phyloP scores from a whole-genome alignment of 2,888 invertebrate species.

The Stictocephala bisonia region DNA sequence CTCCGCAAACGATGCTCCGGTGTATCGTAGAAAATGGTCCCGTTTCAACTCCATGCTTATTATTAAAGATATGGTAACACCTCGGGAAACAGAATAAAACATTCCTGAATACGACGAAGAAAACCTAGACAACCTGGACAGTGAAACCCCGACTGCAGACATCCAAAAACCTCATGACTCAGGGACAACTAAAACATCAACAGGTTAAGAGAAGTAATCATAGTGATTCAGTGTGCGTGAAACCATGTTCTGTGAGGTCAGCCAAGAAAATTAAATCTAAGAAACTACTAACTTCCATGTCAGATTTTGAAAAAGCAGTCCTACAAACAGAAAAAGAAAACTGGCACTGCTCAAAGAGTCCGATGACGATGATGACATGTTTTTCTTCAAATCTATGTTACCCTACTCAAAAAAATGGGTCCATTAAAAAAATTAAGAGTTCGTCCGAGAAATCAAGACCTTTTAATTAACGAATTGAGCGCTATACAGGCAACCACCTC shows the following conservation, averaged over 20 bases:
- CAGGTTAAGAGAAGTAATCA: not conserved
- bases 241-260: not conserved
- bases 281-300: not conserved
- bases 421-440: not conserved
- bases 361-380: not conserved
- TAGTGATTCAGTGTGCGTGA: not conserved
- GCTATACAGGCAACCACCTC: not conserved
- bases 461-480: not conserved
- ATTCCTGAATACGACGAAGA: not conserved
- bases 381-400: not conserved
- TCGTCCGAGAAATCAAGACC: not conserved
- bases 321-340: too few relatives aligned
- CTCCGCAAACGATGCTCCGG: not conserved
- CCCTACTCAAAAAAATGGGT: not conserved
- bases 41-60: not conserved
- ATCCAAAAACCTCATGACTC: too few relatives aligned
- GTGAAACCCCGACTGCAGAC: too few relatives aligned
- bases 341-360: not conserved
- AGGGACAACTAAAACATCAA: too few relatives aligned
- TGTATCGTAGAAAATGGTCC: not conserved
- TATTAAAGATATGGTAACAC: not conserved
- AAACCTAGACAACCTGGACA: too few relatives aligned
- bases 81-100: not conserved
- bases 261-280: not conserved
- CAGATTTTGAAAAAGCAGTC: too few relatives aligned